These are phyloP conservation scores for Lepilemur septentrionalis DNA, from an alignment of 2,797 vertebrate species.

Conservation along the genomic window DNA sequence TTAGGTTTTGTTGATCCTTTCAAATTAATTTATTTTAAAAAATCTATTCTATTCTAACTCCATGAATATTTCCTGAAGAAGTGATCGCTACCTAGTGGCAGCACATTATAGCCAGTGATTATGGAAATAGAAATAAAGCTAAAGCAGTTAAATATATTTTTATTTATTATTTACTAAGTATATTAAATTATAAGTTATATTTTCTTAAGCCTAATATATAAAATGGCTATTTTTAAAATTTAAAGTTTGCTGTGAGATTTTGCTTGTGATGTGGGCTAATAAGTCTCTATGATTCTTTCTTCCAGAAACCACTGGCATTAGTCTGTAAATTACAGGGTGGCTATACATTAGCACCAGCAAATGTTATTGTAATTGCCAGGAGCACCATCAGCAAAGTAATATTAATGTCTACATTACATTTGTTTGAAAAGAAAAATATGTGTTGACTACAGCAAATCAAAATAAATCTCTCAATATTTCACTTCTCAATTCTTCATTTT, in stretches of 20 bases:
- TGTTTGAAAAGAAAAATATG: slow-evolving; percentile 52
- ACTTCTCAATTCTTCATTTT: slow-evolving; percentile 50
- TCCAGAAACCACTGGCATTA: not conserved
- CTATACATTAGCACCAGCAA: not conserved
- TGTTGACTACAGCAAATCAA: slow-evolving; percentile 56
- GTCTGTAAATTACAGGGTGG: slow-evolving; percentile 32
- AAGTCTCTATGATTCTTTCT: slow-evolving; percentile 12
- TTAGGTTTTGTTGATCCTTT: not conserved
- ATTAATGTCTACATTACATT: slow-evolving; percentile 31
- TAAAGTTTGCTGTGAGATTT: not conserved
- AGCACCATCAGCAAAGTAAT: not conserved
- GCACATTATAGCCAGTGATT: not conserved
- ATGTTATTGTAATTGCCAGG: slow-evolving; percentile 43
- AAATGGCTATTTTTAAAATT: not conserved
- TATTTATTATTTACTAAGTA: slow-evolving; percentile 41
- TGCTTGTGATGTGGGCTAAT: not conserved
- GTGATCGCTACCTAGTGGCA: not conserved
- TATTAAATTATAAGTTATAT: not conserved
- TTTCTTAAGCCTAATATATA: not conserved
- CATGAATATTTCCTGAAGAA: not conserved
- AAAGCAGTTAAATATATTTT: not conserved
- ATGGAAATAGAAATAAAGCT: not conserved
- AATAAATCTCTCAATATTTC: slow-evolving; percentile 47
- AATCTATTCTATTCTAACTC: not conserved
- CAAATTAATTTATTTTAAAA: not conserved